These are phyloP conservation scores for Astur gentilis DNA, from an alignment of 2,113 vertebrate species.

Conservation along the genomic window DNA sequence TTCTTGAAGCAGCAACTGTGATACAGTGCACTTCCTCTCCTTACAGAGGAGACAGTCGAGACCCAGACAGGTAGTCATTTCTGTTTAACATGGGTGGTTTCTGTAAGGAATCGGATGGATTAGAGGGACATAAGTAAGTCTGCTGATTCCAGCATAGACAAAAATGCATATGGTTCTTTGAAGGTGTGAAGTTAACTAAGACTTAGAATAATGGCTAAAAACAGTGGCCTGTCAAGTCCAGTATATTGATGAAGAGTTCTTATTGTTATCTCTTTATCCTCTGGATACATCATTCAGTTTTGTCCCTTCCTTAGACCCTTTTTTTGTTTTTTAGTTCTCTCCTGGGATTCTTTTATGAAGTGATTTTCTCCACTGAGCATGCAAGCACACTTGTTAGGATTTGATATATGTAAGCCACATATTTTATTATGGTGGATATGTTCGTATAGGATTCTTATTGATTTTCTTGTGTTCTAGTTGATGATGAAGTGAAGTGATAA, in stretches of 20 bases:
- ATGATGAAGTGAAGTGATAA: slow-evolving; percentile 51
- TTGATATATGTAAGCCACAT: slow-evolving; percentile 54
- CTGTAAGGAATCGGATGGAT: not conserved
- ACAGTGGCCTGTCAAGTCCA: not conserved
- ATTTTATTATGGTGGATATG: slow-evolving; percentile 52
- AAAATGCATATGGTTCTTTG: not conserved
- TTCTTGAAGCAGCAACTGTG: not conserved
- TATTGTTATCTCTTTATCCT: not conserved
- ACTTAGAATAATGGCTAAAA: not conserved
- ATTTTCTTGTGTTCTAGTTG: slow-evolving; percentile 25
- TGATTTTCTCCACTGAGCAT: slow-evolving; percentile 34
- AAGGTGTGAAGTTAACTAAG: not conserved
- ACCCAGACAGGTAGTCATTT: not conserved
- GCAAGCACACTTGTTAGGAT: slow-evolving; percentile 46
- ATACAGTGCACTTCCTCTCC: not conserved
- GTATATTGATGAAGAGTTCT: not conserved
- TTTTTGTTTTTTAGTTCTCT: slow-evolving; percentile 10
- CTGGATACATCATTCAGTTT: not conserved
- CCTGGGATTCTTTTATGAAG: slow-evolving; percentile 39
- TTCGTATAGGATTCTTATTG: slow-evolving; percentile 42
- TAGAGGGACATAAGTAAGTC: not conserved
- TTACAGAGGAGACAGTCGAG: not conserved
- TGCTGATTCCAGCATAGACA: not conserved
- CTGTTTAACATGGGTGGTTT: not conserved
- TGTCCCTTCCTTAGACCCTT: not conserved